phyloP scores from a whole-genome alignment of 2,888 invertebrate genomes.

The Archips xylosteana region DNA sequence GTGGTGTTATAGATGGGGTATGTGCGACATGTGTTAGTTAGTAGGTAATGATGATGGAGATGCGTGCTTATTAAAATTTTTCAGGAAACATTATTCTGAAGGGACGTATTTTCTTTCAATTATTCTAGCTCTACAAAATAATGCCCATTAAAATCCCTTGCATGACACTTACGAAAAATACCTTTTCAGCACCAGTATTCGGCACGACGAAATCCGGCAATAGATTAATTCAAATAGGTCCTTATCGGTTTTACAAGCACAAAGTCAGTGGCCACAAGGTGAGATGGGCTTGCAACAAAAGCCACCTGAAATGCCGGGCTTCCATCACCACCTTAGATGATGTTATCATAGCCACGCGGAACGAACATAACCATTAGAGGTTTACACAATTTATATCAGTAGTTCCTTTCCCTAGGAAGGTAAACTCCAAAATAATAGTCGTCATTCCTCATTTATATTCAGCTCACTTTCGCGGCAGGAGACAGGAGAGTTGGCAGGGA shows the following conservation, averaged over 20 bases:
- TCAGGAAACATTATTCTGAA: too few relatives aligned
- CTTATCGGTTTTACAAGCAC: conserved; percentile 45
- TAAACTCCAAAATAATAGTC: too few relatives aligned
- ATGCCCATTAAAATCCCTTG: not conserved
- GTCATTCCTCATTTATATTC: too few relatives aligned
- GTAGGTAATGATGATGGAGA: too few relatives aligned
- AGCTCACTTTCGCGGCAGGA: too few relatives aligned
- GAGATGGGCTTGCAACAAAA: conserved; percentile 25
- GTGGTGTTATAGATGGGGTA: too few relatives aligned
- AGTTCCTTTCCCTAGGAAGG: too few relatives aligned
- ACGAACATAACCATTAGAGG: conserved; percentile 57
- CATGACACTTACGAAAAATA: not conserved
- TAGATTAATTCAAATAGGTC: conserved; percentile 45
- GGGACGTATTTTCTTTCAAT: not conserved
- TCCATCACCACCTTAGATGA: conserved; percentile 55
- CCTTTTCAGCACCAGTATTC: conserved; percentile 42
- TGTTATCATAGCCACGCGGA: conserved; percentile 35
- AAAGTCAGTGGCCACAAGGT: not conserved
- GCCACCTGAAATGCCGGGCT: conserved; percentile 51
- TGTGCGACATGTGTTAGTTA: too few relatives aligned
- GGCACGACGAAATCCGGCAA: conserved; percentile 42
- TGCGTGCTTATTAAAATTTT: too few relatives aligned
- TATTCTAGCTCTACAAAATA: not conserved
- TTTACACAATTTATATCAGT: too few relatives aligned
- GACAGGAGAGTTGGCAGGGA: too few relatives aligned